Conservation (phyloP, 2,888 invertebrate species). For the Trichogramma evanescens region DNA sequence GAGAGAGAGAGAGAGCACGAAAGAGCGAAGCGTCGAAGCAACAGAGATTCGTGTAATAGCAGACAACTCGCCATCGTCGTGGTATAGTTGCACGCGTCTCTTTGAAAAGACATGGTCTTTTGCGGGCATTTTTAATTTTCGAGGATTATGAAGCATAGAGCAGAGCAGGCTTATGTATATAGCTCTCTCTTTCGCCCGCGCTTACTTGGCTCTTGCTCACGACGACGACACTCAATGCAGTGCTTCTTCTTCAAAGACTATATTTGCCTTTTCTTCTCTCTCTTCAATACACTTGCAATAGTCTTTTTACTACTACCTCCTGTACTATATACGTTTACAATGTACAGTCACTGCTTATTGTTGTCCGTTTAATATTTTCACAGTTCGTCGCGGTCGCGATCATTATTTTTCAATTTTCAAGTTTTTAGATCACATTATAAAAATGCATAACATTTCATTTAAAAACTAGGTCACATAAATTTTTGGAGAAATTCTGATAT, state of each 20-base stretch:
- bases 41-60: constrained; percentile 9
- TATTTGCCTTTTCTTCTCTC: constrained; percentile 14
- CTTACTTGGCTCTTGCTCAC: no score
- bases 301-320: not conserved
- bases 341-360: no score
- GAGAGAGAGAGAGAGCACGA: constrained; percentile 15
- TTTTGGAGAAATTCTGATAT: no score
- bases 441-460: no score
- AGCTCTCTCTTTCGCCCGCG: not conserved
- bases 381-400: no score
- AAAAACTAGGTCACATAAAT: no score
- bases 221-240: no score
- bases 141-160: constrained; percentile 36
- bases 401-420: no score
- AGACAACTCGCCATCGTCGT: constrained; percentile 6
- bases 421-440: no score
- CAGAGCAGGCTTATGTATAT: not conserved
- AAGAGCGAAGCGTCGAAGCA: not conserved
- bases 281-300: not conserved
- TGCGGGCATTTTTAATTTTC: constrained; percentile 44
- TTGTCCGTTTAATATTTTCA: no score
- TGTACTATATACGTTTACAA: not conserved
- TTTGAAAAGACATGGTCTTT: constrained; percentile 30
- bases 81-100: constrained; percentile 20
- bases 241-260: constrained; percentile 16